A percentile compares a stretch with the other conserved stretches of the same genome.
phyloP scores from a whole-genome alignment of 2,797 vertebrate species.

The Merluccius polli region DNA sequence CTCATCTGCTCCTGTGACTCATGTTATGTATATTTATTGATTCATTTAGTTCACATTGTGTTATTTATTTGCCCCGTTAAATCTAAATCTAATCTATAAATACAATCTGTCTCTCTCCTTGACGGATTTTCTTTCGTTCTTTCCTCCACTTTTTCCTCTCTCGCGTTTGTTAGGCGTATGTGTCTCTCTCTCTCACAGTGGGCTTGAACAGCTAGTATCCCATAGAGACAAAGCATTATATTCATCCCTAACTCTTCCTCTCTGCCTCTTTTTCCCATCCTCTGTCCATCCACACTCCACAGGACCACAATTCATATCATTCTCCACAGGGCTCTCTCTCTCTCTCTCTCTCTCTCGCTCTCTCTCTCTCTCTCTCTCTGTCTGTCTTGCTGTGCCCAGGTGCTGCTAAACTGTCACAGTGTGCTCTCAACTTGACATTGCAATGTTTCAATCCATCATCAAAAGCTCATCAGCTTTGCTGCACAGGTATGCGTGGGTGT shows the following conservation, averaged over 20 bases:
- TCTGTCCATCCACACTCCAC: not conserved
- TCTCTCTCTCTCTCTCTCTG: not conserved
- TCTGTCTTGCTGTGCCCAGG: not conserved
- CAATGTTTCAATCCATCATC: not conserved
- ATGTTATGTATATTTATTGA: not conserved
- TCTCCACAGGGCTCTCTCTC: too few relatives aligned
- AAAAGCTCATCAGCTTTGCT: not conserved
- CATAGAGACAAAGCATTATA: not conserved
- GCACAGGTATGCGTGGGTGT: not conserved
- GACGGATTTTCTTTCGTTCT: conserved; percentile 29
- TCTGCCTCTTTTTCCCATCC: not conserved
- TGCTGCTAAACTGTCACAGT: not conserved
- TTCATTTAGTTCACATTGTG: not conserved
- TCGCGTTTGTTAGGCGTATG: not conserved
- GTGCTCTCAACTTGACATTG: not conserved
- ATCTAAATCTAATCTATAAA: not conserved
- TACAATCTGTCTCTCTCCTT: conserved; percentile 2
- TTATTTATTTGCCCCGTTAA: not conserved
- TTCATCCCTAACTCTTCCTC: not conserved
- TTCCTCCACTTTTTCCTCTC: not conserved
- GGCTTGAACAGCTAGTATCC: not conserved
- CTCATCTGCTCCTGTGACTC: not conserved
- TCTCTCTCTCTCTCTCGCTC: too few relatives aligned
- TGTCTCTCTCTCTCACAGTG: conserved; percentile 33
- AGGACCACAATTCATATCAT: not conserved